A percentile compares a stretch with the other conserved stretches of the same genome.
Conservation (phyloP, 2,797 vertebrate species). For the Chiloscyllium punctatum region DNA sequence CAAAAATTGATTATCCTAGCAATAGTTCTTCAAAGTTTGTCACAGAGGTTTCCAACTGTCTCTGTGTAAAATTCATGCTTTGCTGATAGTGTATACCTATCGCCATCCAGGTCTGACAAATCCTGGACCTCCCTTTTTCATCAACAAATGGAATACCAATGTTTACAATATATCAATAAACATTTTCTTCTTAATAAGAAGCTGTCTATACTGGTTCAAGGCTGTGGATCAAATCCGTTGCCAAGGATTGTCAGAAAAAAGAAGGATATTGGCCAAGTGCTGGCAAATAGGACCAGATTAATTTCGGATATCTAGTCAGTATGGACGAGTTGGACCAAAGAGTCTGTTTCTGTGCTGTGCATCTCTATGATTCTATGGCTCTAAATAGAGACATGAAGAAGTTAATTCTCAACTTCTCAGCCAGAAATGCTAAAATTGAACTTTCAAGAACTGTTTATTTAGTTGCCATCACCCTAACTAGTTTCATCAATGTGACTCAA, state of each 20-base stretch:
- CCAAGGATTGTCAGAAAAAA: background rate
- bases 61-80: background rate
- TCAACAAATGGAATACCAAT: background rate
- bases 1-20: background rate
- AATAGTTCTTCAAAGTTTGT: background rate
- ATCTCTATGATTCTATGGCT: too few relatives aligned
- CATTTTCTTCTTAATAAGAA: conserved; percentile 1
- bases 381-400: background rate
- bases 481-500: background rate
- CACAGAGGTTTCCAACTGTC: background rate
- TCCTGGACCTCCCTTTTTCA: background rate
- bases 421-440: background rate
- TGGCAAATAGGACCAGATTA: too few relatives aligned
- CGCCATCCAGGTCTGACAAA: background rate
- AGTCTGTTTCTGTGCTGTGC: too few relatives aligned
- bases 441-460: background rate
- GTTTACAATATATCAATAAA: background rate
- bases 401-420: background rate
- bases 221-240: background rate
- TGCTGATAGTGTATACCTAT: background rate
- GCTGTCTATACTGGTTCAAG: background rate
- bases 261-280: too few relatives aligned
- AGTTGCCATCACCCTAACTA: background rate
- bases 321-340: too few relatives aligned
- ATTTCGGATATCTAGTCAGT: too few relatives aligned